Evolutionary conservation across 2,888 invertebrate genomes (phyloP).

Genomic region (Drosophila affinis): DNA sequence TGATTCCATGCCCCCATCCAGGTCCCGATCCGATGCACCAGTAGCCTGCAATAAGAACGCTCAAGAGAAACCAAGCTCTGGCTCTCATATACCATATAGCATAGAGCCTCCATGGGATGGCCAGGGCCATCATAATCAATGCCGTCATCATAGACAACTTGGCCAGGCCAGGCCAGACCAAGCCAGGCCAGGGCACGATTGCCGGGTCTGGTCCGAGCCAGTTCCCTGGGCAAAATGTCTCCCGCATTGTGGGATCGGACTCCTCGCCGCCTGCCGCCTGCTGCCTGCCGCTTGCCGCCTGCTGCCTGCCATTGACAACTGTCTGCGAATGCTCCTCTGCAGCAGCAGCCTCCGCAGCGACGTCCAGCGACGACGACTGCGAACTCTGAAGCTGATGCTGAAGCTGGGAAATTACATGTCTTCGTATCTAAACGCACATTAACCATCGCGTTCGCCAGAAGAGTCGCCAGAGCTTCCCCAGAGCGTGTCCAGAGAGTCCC

Average conservation of each 20-base stretch:
- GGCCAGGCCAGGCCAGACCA: constrained; percentile 23
- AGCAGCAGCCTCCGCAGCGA: constrained; percentile 2
- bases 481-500: constrained; percentile 1
- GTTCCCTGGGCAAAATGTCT: constrained; percentile 46
- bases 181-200: constrained; percentile 36
- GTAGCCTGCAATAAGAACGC: not conserved
- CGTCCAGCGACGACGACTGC: constrained; percentile 12
- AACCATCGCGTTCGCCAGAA: constrained; percentile 71
- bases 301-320: constrained; percentile 67
- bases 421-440: constrained; percentile 78
- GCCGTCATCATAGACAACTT: constrained; percentile 62
- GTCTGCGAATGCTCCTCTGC: constrained; percentile 32
- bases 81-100: constrained; percentile 40
- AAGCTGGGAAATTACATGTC: constrained; percentile 75
- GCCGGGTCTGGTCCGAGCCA: constrained; percentile 5
- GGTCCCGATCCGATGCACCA: not conserved
- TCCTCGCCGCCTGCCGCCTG: not conserved
- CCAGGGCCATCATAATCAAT: constrained; percentile 66
- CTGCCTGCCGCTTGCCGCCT: not conserved
- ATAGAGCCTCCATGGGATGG: constrained; percentile 11
- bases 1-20: constrained; percentile 28
- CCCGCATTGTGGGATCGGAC: constrained; percentile 44
- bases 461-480: constrained; percentile 14
- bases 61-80: not conserved
- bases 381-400: constrained; percentile 23